phyloP scores from a whole-genome alignment of 2,888 invertebrate genomes.

The Julus scandinavius region DNA sequence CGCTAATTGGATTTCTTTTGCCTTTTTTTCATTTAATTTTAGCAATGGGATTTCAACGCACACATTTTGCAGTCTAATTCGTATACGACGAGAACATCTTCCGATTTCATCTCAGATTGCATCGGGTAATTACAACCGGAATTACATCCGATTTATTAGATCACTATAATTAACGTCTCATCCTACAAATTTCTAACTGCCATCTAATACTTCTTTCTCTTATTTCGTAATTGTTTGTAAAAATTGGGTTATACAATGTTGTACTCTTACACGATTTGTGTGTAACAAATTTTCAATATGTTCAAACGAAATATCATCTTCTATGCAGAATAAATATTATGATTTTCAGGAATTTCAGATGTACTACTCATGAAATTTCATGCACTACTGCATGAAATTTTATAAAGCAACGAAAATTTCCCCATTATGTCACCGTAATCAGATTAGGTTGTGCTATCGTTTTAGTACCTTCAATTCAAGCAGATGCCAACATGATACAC shows the following conservation, averaged over 20 bases:
- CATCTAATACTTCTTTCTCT: background rate
- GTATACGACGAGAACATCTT: background rate
- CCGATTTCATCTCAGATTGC: background rate
- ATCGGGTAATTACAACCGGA: background rate
- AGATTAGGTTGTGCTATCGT: no score
- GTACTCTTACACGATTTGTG: background rate
- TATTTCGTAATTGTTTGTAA: background rate
- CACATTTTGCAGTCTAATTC: background rate
- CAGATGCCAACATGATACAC: no score
- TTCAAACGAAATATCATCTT: background rate
- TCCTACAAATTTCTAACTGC: background rate
- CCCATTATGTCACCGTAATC: no score
- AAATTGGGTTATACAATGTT: background rate
- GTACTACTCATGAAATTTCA: no score
- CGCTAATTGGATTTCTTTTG: background rate
- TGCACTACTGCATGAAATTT: no score
- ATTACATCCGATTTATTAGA: background rate
- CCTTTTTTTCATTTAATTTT: background rate
- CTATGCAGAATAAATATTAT: no score
- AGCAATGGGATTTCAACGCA: slow-evolving; percentile 13
- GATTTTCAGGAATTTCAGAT: no score
- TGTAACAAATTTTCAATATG: background rate
- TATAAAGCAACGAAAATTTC: no score
- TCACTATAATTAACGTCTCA: background rate
- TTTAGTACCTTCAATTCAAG: no score